Conservation (phyloP, 2,113 vertebrate species). For the Heloderma charlesbogerti region DNA sequence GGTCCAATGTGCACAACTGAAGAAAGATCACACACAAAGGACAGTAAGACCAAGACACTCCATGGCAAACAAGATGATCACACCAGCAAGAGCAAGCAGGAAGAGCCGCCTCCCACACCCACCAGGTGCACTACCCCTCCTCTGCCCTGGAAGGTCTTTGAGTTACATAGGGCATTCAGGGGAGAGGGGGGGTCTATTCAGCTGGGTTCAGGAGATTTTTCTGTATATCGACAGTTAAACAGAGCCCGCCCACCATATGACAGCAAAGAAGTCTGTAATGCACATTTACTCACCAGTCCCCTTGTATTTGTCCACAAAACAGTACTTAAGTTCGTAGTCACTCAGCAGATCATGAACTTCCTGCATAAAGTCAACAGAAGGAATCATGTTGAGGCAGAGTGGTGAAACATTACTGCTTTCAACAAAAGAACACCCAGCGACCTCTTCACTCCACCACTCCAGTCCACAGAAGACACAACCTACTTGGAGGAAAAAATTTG, state of each 20-base stretch:
- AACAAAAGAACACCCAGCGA: neutral
- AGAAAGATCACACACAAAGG: neutral
- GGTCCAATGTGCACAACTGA: neutral
- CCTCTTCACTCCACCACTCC: neutral
- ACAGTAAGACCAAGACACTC: neutral
- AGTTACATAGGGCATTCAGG: neutral
- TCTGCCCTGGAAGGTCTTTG: neutral
- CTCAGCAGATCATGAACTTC: slow-evolving; percentile 92
- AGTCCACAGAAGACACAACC: neutral
- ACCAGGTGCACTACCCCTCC: too few relatives aligned
- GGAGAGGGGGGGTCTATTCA: neutral
- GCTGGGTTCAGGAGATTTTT: neutral
- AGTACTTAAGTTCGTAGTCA: slow-evolving; percentile 93
- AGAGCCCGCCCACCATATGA: neutral
- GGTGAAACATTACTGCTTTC: neutral
- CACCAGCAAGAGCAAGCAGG: neutral
- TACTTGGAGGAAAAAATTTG: neutral
- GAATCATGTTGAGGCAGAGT: neutral
- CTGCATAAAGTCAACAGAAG: slow-evolving; percentile 70
- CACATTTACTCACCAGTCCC: slow-evolving; percentile 87
- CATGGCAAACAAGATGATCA: neutral
- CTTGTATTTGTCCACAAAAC: slow-evolving; percentile 97
- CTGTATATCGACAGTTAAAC: neutral
- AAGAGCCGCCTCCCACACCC: neutral
- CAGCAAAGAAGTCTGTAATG: neutral